phyloP scores from a whole-genome alignment of 2,113 vertebrate species.

The Trogon surrucura region DNA sequence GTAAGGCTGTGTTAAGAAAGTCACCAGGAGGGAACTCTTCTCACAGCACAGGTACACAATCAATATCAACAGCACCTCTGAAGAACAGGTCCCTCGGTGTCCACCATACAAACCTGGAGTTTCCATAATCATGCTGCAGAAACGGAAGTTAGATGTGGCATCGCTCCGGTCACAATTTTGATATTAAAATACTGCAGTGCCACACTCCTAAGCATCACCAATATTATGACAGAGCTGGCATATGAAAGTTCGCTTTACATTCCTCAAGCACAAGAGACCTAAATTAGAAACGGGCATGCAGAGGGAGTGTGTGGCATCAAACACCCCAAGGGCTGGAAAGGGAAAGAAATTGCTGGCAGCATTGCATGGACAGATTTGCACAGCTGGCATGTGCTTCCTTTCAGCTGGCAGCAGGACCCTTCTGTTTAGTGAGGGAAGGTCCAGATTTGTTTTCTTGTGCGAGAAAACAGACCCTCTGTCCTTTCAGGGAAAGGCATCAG shows the following conservation, averaged over 20 bases:
- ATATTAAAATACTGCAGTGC: background rate
- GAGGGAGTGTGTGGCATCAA: background rate
- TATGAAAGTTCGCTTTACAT: background rate
- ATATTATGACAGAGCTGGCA: background rate
- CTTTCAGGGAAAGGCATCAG: constrained; percentile 2
- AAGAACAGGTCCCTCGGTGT: background rate
- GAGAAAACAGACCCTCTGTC: background rate
- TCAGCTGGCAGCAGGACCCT: constrained; percentile 31
- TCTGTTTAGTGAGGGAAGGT: background rate
- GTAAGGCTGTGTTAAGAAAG: background rate
- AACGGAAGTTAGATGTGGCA: background rate
- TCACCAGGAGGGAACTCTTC: background rate
- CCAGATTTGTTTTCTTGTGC: constrained; percentile 5
- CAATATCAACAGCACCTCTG: background rate
- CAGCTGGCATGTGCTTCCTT: constrained; percentile 30
- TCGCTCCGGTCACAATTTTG: background rate
- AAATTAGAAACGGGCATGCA: constrained; percentile 20
- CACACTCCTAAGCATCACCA: background rate
- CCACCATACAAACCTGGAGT: background rate
- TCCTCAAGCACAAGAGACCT: background rate
- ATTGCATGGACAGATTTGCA: constrained; percentile 36
- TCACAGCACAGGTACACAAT: background rate
- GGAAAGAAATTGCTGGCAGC: constrained; percentile 34
- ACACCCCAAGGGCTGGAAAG: background rate
- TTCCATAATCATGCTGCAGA: background rate